phyloP scores from a whole-genome alignment of 2,797 vertebrate species.

The Scolopax bukidnonensis region DNA sequence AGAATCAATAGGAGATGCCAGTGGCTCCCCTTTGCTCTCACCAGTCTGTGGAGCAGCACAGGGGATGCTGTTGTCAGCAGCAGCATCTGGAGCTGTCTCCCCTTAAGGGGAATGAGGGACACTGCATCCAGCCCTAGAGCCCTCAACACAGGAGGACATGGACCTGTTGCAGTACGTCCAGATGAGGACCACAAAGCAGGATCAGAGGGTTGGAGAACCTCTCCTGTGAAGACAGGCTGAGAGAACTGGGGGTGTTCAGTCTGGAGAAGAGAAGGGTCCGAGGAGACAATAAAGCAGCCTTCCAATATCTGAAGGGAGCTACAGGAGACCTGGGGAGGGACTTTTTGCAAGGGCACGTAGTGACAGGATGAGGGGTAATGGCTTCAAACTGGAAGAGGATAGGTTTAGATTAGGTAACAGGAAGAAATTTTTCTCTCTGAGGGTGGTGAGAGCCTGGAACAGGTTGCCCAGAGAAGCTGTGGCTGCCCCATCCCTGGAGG shows the following conservation, averaged over 20 bases:
- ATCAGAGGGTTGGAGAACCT: background rate
- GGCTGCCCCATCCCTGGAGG: too few relatives aligned
- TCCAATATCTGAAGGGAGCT: background rate
- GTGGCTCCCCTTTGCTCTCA: background rate
- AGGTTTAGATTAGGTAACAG: background rate
- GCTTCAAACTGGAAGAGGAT: background rate
- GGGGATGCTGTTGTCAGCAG: background rate
- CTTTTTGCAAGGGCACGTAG: background rate
- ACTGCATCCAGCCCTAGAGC: background rate
- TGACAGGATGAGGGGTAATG: background rate
- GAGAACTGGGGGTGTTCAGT: background rate
- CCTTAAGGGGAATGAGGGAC: background rate
- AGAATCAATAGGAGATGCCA: background rate
- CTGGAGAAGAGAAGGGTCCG: background rate
- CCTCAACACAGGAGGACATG: background rate
- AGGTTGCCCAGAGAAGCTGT: background rate
- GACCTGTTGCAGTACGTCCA: background rate
- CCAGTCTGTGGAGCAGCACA: background rate
- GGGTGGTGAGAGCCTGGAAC: background rate
- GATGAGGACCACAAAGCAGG: background rate
- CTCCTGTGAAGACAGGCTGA: background rate
- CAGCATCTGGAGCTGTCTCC: background rate
- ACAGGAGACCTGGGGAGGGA: background rate
- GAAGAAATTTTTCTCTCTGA: background rate
- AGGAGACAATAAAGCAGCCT: background rate